A percentile compares a stretch with the other conserved stretches of the same genome.
Conservation (phyloP, 2,888 invertebrate genomes). For the Synergus japonicus region DNA sequence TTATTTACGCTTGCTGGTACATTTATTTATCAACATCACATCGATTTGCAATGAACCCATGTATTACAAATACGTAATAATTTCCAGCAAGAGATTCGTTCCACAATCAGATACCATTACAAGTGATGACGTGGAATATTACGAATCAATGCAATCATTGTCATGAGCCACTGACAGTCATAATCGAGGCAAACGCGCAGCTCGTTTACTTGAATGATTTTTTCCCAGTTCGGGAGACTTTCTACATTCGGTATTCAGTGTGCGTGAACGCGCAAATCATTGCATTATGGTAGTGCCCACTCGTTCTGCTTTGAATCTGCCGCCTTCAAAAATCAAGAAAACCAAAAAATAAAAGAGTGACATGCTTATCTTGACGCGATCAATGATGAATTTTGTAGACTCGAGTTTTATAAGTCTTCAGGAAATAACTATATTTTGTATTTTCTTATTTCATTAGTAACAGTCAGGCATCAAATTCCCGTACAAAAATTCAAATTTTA, state of each 20-base stretch:
- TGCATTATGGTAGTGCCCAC: conserved; percentile 6
- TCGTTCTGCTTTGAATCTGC: conserved; percentile 27
- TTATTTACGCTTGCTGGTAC: conserved; percentile 25
- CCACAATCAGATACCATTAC: neutral
- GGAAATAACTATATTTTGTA: neutral
- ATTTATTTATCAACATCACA: conserved; percentile 12
- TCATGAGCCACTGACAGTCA: conserved; percentile 24
- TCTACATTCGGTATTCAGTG: neutral
- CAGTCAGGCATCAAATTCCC: too few relatives aligned
- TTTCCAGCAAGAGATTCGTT: conserved; percentile 5
- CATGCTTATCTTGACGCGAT: conserved; percentile 6
- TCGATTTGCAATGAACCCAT: conserved; percentile 6
- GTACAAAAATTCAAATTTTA: too few relatives aligned
- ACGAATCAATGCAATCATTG: conserved; percentile 38
- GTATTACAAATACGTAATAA: conserved; percentile 30
- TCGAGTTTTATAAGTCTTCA: neutral
- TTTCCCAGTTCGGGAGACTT: conserved; percentile 8
- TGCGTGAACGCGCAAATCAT: conserved; percentile 23
- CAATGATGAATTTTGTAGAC: neutral
- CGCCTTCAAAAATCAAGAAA: neutral
- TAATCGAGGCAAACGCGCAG: neutral
- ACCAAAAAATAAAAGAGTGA: conserved; percentile 11
- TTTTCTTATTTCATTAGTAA: neutral
- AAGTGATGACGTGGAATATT: conserved; percentile 30
- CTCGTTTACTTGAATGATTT: conserved; percentile 31